Percentiles rank a stretch among this genome's conserved stretches.
Evolutionary conservation across 2,888 invertebrate species (phyloP).

Genomic region (Axea sp.): DNA sequence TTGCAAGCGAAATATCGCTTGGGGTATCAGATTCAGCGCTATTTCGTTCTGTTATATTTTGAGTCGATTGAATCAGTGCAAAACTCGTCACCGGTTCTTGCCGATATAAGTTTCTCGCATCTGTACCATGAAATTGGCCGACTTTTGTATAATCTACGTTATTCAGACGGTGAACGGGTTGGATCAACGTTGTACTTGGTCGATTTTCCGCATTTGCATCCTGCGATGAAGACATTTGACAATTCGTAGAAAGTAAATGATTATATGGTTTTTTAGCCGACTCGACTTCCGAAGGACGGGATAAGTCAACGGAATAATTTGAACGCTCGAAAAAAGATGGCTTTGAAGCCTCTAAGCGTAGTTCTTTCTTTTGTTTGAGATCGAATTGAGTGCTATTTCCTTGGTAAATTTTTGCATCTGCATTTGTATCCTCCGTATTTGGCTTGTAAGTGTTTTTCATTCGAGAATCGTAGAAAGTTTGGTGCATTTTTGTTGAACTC

Average conservation of each 20-base stretch:
- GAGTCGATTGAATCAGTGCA: conserved; percentile 64
- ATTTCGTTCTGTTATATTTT: conserved; percentile 63
- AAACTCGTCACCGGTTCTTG: conserved; percentile 59
- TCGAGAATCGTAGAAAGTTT: conserved; percentile 65
- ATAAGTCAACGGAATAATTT: conserved; percentile 63
- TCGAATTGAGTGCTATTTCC: conserved; percentile 67
- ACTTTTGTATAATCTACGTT: conserved; percentile 25
- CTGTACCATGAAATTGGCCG: conserved; percentile 34
- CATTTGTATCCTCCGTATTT: conserved; percentile 67
- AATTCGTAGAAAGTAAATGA: conserved; percentile 21
- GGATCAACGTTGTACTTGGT: conserved; percentile 33
- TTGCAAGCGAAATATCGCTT: conserved; percentile 80
- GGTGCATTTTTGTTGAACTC: conserved; percentile 70
- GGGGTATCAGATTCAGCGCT: conserved; percentile 76
- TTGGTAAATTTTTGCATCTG: conserved; percentile 69
- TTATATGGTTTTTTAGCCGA: conserved; percentile 23
- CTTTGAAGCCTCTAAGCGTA: conserved; percentile 61
- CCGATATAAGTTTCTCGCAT: conserved; percentile 55
- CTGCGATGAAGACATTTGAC: conserved; percentile 13
- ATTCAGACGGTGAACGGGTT: conserved; percentile 8
- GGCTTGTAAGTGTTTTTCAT: conserved; percentile 65
- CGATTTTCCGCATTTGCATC: conserved; percentile 35
- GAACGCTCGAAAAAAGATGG: conserved; percentile 62
- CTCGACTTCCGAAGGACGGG: conserved; percentile 40
- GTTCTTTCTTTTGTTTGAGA: conserved; percentile 68